A percentile compares a stretch with the other conserved stretches of the same genome.
phyloP scores from a whole-genome alignment of 2,113 vertebrate genomes.

The Chrysemys picta region DNA sequence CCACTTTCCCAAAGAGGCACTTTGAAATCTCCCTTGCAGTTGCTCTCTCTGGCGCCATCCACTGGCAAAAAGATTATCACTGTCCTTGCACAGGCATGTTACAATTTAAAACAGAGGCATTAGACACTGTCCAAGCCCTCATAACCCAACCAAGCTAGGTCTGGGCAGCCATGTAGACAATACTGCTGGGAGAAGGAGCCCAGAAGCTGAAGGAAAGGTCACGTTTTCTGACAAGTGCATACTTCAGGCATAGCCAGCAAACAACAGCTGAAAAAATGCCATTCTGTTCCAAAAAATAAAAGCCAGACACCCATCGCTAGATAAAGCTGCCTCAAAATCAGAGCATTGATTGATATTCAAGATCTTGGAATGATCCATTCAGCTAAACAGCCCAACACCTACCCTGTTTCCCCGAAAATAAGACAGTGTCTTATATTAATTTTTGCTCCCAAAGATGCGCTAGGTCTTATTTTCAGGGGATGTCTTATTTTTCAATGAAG shows the following conservation, averaged over 20 bases:
- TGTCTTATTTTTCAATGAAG: too few species aligned
- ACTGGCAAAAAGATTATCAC: background rate
- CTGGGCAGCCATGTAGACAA: background rate
- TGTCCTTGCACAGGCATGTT: background rate
- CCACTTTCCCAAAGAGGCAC: background rate
- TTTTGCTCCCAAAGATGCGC: too few species aligned
- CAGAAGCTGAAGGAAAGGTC: background rate
- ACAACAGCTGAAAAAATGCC: background rate
- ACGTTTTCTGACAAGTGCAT: background rate
- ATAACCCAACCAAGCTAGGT: background rate
- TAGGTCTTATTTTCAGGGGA: too few species aligned
- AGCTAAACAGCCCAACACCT: background rate
- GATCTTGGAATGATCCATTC: background rate
- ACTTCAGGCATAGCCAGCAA: background rate
- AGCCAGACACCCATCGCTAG: background rate
- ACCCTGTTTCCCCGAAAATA: too few species aligned
- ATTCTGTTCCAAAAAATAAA: background rate
- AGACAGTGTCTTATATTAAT: too few species aligned
- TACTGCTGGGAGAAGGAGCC: background rate
- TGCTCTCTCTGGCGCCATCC: conserved; percentile 54
- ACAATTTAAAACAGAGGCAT: background rate
- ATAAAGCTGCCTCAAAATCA: background rate
- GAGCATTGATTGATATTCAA: background rate
- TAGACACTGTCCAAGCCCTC: background rate
- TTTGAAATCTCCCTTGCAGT: background rate